Conservation (phyloP, 2,113 vertebrate genomes). For the Oncorhynchus clarkii region DNA sequence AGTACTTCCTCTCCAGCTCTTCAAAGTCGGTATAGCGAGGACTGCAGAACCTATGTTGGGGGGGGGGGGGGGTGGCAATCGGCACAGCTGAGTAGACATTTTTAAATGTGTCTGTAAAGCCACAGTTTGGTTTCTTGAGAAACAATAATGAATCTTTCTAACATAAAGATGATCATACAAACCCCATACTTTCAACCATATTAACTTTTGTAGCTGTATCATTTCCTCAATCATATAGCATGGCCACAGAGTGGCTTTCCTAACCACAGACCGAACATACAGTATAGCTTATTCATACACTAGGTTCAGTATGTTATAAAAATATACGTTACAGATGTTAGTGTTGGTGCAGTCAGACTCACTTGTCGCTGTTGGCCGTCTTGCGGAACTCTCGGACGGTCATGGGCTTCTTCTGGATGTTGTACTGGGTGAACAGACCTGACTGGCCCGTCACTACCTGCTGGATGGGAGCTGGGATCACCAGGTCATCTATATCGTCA, state of each 20-base stretch:
- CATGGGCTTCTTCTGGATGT: constrained; percentile 98
- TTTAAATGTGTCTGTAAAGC: too few relatives aligned
- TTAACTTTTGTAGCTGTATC: too few relatives aligned
- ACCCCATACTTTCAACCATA: too few relatives aligned
- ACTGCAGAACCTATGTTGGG: constrained; percentile 82
- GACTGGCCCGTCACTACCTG: constrained; percentile 96
- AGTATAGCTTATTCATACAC: background rate
- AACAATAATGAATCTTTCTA: too few relatives aligned
- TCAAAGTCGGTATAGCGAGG: constrained; percentile 94
- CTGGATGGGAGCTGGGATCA: constrained; percentile 95
- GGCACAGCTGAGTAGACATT: background rate
- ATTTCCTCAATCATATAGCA: background rate
- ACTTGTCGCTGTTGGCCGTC: constrained; percentile 95
- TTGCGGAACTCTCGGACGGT: constrained; percentile 89
- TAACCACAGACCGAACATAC: background rate
- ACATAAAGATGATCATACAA: too few relatives aligned
- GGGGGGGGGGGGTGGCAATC: background rate
- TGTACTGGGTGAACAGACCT: constrained; percentile 98
- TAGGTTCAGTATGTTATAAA: background rate
- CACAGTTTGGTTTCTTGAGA: too few relatives aligned
- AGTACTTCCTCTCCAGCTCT: constrained; percentile 96
- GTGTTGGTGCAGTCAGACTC: constrained; percentile 40
- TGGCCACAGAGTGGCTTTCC: background rate
- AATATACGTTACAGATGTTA: background rate
- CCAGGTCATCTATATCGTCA: constrained; percentile 90